phyloP scores from a whole-genome alignment of 2,113 vertebrate species.

The Thalassarche chlororhynchos region DNA sequence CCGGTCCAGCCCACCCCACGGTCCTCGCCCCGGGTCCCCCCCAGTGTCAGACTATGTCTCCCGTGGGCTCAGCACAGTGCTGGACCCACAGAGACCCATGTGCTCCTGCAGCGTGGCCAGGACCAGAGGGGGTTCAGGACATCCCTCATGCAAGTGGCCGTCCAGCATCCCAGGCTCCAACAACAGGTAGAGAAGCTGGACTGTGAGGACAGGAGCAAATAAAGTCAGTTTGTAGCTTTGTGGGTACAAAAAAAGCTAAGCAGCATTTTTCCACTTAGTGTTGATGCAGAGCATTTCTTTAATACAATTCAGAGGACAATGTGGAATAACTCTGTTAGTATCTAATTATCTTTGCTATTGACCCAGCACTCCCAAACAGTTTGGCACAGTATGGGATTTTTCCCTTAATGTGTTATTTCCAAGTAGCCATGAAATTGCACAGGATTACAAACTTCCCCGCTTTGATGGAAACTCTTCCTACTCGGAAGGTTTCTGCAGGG shows the following conservation, averaged over 20 bases:
- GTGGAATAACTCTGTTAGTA: not conserved
- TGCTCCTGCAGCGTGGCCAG: not conserved
- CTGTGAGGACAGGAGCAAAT: not conserved
- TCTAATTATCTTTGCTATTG: conserved; percentile 26
- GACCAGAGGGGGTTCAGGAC: not conserved
- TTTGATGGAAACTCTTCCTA: not conserved
- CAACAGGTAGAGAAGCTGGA: not conserved
- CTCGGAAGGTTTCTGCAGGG: not conserved
- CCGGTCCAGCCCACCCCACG: fast-evolving
- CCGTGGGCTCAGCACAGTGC: not conserved
- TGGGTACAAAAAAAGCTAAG: not conserved
- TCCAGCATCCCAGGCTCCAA: not conserved
- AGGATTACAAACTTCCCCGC: not conserved
- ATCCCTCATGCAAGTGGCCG: not conserved
- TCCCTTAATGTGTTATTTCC: not conserved
- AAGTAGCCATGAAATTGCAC: not conserved
- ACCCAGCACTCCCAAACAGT: not conserved
- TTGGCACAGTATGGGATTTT: not conserved
- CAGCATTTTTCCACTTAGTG: not conserved
- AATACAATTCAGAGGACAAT: not conserved
- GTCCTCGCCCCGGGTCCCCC: fast-evolving
- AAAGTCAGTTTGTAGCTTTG: not conserved
- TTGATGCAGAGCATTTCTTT: not conserved
- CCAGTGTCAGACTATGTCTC: not conserved
- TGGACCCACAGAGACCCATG: not conserved